These are phyloP conservation scores for Antitype chi DNA, from an alignment of 2,888 invertebrate species.

Conservation along the genomic window DNA sequence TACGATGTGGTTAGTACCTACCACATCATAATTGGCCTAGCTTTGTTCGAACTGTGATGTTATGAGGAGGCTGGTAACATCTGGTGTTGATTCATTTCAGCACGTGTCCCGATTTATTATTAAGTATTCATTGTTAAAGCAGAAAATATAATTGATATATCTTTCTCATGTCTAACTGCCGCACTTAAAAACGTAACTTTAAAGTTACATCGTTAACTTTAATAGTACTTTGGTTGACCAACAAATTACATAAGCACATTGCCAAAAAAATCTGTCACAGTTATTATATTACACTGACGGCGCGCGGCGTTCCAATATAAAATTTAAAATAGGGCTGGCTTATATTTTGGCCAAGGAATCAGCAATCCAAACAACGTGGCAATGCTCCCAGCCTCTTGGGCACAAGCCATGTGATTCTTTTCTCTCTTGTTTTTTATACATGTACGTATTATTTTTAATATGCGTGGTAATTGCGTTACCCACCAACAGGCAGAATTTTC, in stretches of 20 bases:
- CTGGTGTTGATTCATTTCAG: conserved; percentile 2
- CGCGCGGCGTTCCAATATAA: background rate
- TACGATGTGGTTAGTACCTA: background rate
- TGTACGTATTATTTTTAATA: no score
- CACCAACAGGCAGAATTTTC: no score
- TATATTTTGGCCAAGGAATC: no score
- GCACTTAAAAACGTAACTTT: background rate
- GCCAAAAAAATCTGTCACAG: background rate
- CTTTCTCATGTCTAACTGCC: background rate
- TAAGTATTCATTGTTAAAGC: background rate
- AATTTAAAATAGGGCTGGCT: no score
- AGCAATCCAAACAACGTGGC: no score
- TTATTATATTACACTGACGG: background rate
- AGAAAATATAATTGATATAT: background rate
- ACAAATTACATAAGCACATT: background rate
- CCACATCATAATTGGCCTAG: background rate
- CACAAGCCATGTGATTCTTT: no score
- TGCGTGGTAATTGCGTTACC: no score
- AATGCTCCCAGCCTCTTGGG: no score
- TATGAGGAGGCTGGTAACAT: background rate
- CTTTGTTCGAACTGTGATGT: background rate
- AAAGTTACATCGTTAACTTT: background rate
- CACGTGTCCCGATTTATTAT: conserved; percentile 2
- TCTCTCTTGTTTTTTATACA: no score
- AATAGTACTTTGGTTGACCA: no score